A percentile compares a stretch with the other conserved stretches of the same genome.
Conservation (phyloP, 2,888 invertebrate species). For the Galerucella pusilla region DNA sequence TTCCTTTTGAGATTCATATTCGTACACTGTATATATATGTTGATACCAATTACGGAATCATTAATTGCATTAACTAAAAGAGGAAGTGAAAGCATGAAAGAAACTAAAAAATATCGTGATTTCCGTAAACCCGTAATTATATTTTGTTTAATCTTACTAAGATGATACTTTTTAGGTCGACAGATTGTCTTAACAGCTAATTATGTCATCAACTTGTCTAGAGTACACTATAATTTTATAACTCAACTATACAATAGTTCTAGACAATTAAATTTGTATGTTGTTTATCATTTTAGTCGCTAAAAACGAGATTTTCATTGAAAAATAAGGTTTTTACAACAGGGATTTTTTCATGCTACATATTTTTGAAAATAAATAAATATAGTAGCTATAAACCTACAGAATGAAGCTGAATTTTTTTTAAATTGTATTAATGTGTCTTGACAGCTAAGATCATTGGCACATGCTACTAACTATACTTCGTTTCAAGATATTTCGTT, state of each 20-base stretch:
- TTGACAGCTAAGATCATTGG: too few relatives aligned
- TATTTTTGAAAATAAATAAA: too few relatives aligned
- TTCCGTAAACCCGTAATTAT: constrained; percentile 27
- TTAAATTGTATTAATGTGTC: too few relatives aligned
- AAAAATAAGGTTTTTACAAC: too few relatives aligned
- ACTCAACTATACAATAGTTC: neutral
- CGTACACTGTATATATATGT: neutral
- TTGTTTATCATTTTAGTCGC: neutral
- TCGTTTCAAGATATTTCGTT: too few relatives aligned
- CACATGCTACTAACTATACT: too few relatives aligned
- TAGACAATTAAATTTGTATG: neutral
- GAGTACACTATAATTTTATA: constrained; percentile 19
- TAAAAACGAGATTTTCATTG: too few relatives aligned
- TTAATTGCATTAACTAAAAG: constrained; percentile 25
- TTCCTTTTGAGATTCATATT: neutral
- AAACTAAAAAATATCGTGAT: constrained; percentile 22
- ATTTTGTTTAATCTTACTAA: constrained; percentile 27
- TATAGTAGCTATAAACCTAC: too few relatives aligned
- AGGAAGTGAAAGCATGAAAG: constrained; percentile 32
- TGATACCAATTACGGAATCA: neutral
- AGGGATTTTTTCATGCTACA: too few relatives aligned
- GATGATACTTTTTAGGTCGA: constrained; percentile 28
- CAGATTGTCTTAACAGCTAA: constrained; percentile 25
- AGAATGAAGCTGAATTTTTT: too few relatives aligned
- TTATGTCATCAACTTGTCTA: constrained; percentile 24